phyloP scores from a whole-genome alignment of 2,888 invertebrate species.

The Cordilura impudica region DNA sequence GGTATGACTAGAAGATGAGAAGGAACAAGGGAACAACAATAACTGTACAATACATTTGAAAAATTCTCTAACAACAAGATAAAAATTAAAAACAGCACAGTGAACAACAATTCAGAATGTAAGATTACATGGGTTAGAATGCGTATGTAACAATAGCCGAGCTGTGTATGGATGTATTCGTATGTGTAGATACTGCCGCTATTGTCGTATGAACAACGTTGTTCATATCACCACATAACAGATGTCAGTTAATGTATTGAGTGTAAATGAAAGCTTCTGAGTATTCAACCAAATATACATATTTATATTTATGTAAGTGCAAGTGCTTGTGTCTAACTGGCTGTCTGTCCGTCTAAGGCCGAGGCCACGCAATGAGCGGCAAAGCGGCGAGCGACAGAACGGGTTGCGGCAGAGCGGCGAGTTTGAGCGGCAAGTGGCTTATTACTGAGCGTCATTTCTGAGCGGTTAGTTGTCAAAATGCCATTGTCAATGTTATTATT shows the following conservation, averaged over 20 bases:
- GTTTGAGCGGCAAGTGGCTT: no score
- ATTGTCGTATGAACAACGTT: no score
- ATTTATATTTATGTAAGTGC: background rate
- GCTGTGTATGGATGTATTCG: background rate
- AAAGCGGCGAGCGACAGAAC: no score
- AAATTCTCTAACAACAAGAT: constrained; percentile 14
- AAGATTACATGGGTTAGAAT: constrained; percentile 22
- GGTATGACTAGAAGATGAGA: background rate
- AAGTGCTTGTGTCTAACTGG: background rate
- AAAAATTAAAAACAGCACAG: background rate
- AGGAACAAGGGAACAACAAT: background rate
- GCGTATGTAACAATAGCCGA: background rate
- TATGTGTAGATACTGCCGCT: background rate
- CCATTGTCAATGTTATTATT: no score
- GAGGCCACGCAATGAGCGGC: no score
- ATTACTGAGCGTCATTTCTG: no score
- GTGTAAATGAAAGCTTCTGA: constrained; percentile 33
- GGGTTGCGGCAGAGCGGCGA: no score
- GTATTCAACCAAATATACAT: background rate
- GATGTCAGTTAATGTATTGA: constrained; percentile 53
- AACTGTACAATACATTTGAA: background rate
- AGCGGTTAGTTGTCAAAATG: no score
- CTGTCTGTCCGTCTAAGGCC: no score
- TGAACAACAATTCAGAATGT: constrained; percentile 8
- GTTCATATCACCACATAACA: constrained; percentile 50